These are phyloP conservation scores for Empidonax alnorum DNA, from an alignment of 2,113 vertebrate genomes.

Conservation along the genomic window DNA sequence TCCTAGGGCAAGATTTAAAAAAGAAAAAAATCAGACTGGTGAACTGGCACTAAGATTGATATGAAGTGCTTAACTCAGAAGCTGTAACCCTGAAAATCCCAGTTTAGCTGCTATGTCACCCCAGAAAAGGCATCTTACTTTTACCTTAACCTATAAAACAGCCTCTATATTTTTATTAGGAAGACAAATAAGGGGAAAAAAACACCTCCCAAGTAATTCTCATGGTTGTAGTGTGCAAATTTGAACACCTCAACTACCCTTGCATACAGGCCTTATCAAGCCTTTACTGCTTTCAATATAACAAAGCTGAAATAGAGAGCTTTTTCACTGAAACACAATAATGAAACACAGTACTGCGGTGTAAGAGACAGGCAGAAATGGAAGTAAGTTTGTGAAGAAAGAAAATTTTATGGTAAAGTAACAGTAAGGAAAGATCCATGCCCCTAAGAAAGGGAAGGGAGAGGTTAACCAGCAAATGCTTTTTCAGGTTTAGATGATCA, in stretches of 20 bases:
- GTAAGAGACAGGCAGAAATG: background rate
- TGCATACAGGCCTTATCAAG: background rate
- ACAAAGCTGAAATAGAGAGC: background rate
- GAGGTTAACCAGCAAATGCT: background rate
- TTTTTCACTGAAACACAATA: background rate
- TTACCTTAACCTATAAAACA: background rate
- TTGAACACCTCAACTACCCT: background rate
- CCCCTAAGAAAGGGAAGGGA: background rate
- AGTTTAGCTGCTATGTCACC: background rate
- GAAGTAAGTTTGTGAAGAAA: background rate
- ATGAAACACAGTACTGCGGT: background rate
- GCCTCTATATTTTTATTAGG: background rate
- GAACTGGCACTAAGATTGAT: background rate
- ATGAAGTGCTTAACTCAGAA: background rate
- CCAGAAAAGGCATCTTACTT: background rate
- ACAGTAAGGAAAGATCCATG: background rate
- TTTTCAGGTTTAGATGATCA: background rate
- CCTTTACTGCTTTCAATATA: background rate
- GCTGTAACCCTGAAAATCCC: background rate
- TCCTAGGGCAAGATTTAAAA: background rate
- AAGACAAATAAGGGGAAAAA: background rate
- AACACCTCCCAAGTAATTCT: background rate
- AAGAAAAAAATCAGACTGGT: background rate
- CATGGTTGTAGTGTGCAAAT: rapidly evolving
- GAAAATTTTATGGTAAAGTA: background rate